These are phyloP conservation scores for Pherbina coryleti DNA, from an alignment of 2,888 invertebrate species.

Conservation along the genomic window DNA sequence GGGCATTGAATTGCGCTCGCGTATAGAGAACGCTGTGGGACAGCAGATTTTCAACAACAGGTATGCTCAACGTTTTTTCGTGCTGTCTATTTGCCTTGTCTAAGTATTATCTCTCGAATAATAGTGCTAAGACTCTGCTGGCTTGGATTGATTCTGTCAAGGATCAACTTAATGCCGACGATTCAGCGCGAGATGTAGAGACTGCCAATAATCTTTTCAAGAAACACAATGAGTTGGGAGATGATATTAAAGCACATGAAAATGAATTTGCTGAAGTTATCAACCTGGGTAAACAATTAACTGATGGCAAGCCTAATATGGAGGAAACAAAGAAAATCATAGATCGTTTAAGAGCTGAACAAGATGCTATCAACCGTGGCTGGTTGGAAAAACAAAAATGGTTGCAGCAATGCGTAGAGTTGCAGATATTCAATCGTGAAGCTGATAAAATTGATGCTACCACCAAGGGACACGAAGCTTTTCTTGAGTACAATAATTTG, in stretches of 20 bases:
- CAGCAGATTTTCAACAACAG: slow-evolving; percentile 80
- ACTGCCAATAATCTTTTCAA: slow-evolving; percentile 92
- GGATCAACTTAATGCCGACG: slow-evolving; percentile 83
- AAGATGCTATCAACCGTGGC: slow-evolving; percentile 80
- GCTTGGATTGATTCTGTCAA: slow-evolving; percentile 86
- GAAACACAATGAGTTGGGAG: slow-evolving; percentile 89
- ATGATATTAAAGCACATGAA: slow-evolving; percentile 90
- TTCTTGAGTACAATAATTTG: slow-evolving; percentile 87
- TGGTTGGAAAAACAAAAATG: slow-evolving; percentile 90
- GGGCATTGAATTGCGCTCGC: slow-evolving; percentile 84
- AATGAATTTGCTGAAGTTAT: slow-evolving; percentile 90
- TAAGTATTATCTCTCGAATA: not conserved
- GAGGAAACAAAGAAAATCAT: slow-evolving; percentile 83
- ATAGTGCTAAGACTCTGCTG: slow-evolving; percentile 83
- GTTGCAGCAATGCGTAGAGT: slow-evolving; percentile 87
- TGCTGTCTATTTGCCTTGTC: not conserved
- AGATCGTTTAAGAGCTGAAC: slow-evolving; percentile 79
- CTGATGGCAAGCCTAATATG: slow-evolving; percentile 80
- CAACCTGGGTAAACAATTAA: slow-evolving; percentile 81
- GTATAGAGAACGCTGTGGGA: slow-evolving; percentile 94
- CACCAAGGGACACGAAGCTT: slow-evolving; percentile 93
- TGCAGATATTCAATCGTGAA: slow-evolving; percentile 94
- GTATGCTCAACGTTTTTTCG: not conserved
- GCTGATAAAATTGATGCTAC: slow-evolving; percentile 97
- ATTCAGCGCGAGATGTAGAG: slow-evolving; percentile 87